Evolutionary conservation across 2,113 vertebrate species (phyloP), one percentile per base, ranked within the genome.

Genomic region (Psammodynastes pulverulentus): DNA sequence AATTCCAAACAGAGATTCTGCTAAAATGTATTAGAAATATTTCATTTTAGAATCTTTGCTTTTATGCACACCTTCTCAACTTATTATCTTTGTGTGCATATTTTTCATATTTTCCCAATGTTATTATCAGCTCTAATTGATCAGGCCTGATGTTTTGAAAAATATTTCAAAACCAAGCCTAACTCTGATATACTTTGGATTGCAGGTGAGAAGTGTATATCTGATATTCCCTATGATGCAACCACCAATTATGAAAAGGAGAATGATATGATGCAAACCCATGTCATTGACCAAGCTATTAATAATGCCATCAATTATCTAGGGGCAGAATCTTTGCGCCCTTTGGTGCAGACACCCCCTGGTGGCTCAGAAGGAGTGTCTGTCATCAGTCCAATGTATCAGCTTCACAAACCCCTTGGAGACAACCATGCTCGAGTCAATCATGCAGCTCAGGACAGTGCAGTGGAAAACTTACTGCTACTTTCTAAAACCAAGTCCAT

Each of bases 241-340:
- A 97, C 97, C 48, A 51, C 97, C 54, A 97, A 94, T 95, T 98
- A 97, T 1, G 98, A 98, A 96, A 98, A 98, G 95, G 98, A 98
- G 88, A 98, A 97, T 0, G 98, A 99, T 84, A 97, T 99, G 91
- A 99, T 99, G 97, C 99, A 99, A 96, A 99, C 98, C 0, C 99
- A 99, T 0, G 99, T 99, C 92, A 99, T 99, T 17, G 99, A 99
- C 97, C 99, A 99, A 97, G 99, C 99, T 96, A 99, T 99, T 96
- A 99, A 99, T 97, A 99, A 99, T 0, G 99, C 99, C 96, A 99
- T 99, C 97, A 99, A 97, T 93, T 99, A 99, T 97, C 97, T 99
- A 93, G 99, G 99, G 34, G 99, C 99, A 0, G 99, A 99, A 96
- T 98, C 99, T 2, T 96, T 99, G 94, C 98, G 99, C 26, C 99